These are phyloP conservation scores for Sebastes itinus DNA, from an alignment of 2,797 vertebrate species.

Conservation along the genomic window DNA sequence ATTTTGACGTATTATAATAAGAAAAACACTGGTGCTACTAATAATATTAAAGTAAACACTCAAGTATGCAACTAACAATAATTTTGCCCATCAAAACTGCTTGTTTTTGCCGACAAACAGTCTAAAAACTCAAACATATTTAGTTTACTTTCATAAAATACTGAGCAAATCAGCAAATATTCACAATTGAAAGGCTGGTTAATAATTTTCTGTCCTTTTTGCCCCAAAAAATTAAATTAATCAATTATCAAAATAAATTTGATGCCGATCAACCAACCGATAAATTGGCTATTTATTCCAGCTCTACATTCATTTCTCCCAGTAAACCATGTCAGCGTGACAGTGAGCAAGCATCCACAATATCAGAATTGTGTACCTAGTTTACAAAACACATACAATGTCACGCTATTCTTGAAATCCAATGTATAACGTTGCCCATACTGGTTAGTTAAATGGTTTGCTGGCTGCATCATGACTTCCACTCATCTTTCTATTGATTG, in stretches of 20 bases:
- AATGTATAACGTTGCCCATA: not conserved
- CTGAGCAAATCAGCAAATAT: not conserved
- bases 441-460: not conserved
- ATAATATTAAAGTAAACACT: not conserved
- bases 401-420: not conserved
- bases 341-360: not conserved
- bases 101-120: not conserved
- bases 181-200: not conserved
- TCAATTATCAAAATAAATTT: not conserved
- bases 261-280: not conserved
- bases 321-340: not conserved
- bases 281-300: not conserved
- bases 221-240: not conserved
- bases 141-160: not conserved
- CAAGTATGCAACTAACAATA: not conserved
- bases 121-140: not conserved
- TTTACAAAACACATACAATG: not conserved
- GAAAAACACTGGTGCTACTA: not conserved
- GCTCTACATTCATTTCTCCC: not conserved
- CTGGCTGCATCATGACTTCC: not conserved
- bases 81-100: not conserved
- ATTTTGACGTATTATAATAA: not conserved
- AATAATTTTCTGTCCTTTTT: not conserved
- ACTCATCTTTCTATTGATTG: conserved; percentile 8
- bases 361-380: not conserved